These are phyloP conservation scores for Esox masquinongy DNA, from an alignment of 2,797 vertebrate genomes.

Conservation along the genomic window DNA sequence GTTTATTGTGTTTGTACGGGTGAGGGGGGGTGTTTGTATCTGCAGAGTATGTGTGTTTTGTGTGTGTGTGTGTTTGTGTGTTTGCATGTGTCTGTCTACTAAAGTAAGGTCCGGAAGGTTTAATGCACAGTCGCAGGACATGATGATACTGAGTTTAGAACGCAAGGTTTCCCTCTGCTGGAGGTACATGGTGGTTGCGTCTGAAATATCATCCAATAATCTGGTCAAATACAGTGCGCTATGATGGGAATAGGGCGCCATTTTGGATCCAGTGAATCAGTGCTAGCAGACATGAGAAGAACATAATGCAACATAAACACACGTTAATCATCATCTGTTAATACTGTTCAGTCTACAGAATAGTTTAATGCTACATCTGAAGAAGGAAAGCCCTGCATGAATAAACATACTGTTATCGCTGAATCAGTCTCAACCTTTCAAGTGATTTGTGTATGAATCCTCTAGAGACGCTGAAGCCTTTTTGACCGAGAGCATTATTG, in stretches of 20 bases:
- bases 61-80: background rate
- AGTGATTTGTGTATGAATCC: background rate
- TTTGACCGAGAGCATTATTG: background rate
- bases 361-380: conserved; percentile 1
- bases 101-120: conserved; percentile 16
- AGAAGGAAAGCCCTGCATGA: background rate
- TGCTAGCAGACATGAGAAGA: conserved; percentile 21
- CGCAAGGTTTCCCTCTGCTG: conserved; percentile 70
- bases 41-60: background rate
- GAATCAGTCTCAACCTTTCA: background rate
- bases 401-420: background rate
- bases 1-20: conserved; percentile 9
- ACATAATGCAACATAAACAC: conserved; percentile 51
- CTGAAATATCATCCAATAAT: background rate
- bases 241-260: too few species aligned
- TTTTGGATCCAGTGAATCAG: conserved; percentile 25
- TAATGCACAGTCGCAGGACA: conserved; percentile 52
- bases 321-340: conserved; percentile 53
- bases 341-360: conserved; percentile 18
- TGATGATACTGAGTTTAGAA: conserved; percentile 42
- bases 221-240: background rate
- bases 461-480: background rate
- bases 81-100: background rate
- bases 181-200: conserved; percentile 37
- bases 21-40: background rate